Base-by-base conservation (phyloP, 2,888 invertebrate genomes). In the Nephrotoma guestfalica region DNA sequence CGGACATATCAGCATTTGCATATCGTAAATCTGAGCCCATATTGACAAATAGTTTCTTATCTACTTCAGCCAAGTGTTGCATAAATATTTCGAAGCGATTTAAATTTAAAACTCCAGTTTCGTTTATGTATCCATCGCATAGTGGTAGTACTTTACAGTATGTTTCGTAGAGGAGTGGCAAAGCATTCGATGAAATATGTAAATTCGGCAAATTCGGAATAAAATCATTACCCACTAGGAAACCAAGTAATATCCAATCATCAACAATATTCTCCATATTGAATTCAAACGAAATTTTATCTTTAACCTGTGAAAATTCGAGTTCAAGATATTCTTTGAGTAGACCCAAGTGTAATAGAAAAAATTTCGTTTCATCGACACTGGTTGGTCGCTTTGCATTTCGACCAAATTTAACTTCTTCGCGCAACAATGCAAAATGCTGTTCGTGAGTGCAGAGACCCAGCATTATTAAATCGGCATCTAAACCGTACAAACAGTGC, bases 211-310 rank as follows among this genome's bases (percentile, higher is more conserved):
- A 93, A 92, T 98, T 95, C 0, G 99, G 99, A 89, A 99, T 97
- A 91, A 99, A 99, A 92, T 99, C 99, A 90, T 99, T 99, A 88
- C 99, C 99, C 11, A 99, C 97, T 41, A 99, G 92, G 91, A 99
- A 99, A 0, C 98, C 97, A 97, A 99, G 97, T 18, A 99, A 91
- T 42, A 99, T 96, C 99, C 99, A 99, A 91, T 99, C 99, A 90
- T 99, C 99, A 41, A 99, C 97, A 86, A 99, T 94, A 88, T 95
- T 95, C 90, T 99, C 98, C 88, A 98, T 93, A 90, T 98, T 95
- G 91, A 94, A 98, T 0, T 92, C 91, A 91, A 98, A 97, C 0
- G 94, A 92, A 6, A 97, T 90, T 51, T 86, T 86, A 6, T 93
- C 92, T 89, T 94, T 95, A n/a, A 97, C 90, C 0, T 92, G 89